Conservation (phyloP, 2,888 invertebrate genomes). For the Orchesellides sinensis region DNA sequence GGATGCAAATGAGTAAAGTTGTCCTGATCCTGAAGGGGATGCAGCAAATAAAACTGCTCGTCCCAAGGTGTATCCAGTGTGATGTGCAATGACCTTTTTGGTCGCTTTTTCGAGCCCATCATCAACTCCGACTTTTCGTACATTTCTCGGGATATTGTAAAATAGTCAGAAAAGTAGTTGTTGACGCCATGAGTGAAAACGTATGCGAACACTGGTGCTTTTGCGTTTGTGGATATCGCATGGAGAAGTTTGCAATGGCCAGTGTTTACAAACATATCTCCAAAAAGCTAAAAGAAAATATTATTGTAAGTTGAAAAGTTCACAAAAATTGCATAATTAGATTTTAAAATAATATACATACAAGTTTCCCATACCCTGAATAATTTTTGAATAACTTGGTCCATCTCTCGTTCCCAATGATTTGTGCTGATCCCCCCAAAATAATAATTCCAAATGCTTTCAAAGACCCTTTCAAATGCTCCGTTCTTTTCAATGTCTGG, state of each 20-base stretch:
- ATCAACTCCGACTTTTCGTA: constrained; percentile 29
- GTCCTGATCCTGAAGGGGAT: constrained; percentile 37
- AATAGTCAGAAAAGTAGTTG: constrained; percentile 37
- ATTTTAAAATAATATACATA: neutral
- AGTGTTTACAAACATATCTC: constrained; percentile 66
- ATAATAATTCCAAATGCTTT: constrained; percentile 72
- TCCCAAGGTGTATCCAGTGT: constrained; percentile 62
- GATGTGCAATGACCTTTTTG: constrained; percentile 46
- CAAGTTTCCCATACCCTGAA: constrained; percentile 35
- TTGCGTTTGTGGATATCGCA: constrained; percentile 28
- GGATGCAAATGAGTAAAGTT: neutral
- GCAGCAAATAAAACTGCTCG: constrained; percentile 64
- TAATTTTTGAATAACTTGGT: constrained; percentile 48
- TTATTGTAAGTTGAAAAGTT: neutral
- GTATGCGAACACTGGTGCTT: constrained; percentile 64
- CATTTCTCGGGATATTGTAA: constrained; percentile 11
- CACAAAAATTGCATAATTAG: neutral
- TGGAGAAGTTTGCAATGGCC: constrained; percentile 66
- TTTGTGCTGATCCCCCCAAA: constrained; percentile 62
- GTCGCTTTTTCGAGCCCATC: constrained; percentile 10
- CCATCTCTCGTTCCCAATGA: constrained; percentile 28
- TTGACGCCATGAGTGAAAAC: constrained; percentile 61
- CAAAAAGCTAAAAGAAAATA: constrained; percentile 58
- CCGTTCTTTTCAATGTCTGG: constrained; percentile 48
- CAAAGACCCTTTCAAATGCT: constrained; percentile 64